Evolutionary conservation across 2,888 invertebrate genomes (phyloP).

Genomic region (Caenorhabditis imperialis): DNA sequence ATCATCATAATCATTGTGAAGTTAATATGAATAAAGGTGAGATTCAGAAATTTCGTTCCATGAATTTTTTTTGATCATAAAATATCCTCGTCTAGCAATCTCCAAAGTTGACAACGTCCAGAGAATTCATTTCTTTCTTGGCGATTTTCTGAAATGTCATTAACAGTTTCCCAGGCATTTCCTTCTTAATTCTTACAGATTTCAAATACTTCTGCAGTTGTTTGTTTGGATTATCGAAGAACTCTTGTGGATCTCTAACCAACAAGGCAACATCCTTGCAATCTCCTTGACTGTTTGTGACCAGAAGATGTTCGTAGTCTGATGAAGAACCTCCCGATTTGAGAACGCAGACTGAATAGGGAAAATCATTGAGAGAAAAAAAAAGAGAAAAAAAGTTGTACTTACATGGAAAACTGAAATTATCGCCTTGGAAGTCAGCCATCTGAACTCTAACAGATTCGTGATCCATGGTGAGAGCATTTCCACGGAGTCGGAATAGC

Average conservation of each 20-base stretch:
- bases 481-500: conserved; percentile 54
- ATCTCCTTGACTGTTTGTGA: conserved; percentile 55
- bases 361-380: background rate
- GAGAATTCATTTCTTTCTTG: conserved; percentile 51
- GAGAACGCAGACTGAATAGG: conserved; percentile 49
- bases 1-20: background rate
- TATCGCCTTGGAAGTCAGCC: conserved; percentile 53
- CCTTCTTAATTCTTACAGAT: conserved; percentile 35
- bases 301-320: conserved; percentile 52
- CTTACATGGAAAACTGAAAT: conserved; percentile 61
- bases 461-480: conserved; percentile 54
- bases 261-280: conserved; percentile 63
- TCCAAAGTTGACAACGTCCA: conserved; percentile 57
- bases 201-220: conserved; percentile 61
- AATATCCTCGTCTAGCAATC: conserved; percentile 48
- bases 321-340: conserved; percentile 32
- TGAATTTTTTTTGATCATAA: no score
- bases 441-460: conserved; percentile 52
- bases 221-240: conserved; percentile 62
- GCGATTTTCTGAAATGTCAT: conserved; percentile 58
- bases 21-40: no score
- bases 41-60: no score
- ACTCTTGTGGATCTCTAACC: conserved; percentile 62
- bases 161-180: background rate
- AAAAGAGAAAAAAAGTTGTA: background rate